A percentile compares a stretch with the other conserved stretches of the same genome.
Evolutionary conservation across 2,888 invertebrate species (phyloP).

Genomic region (Trisateles emortualis): DNA sequence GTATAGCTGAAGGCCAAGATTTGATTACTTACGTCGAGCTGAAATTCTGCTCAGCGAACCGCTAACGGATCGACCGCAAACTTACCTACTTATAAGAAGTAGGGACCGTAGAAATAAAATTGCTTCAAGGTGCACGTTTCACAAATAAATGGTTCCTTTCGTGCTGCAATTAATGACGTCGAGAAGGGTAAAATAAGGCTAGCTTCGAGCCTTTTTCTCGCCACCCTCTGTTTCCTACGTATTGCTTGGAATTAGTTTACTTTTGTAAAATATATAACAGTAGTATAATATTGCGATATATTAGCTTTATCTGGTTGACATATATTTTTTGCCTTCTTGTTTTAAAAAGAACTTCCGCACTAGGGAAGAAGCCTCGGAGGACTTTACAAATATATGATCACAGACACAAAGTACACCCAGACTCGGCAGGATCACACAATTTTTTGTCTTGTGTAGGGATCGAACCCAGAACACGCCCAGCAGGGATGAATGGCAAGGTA

Average conservation of each 20-base stretch:
- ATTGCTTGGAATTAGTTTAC: conserved; percentile 43
- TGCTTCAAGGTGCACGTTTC: conserved; percentile 53
- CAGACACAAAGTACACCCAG: too few species aligned
- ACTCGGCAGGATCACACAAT: too few species aligned
- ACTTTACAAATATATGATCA: too few species aligned
- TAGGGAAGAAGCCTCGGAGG: too few species aligned
- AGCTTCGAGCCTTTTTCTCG: conserved; percentile 45
- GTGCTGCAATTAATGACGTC: conserved; percentile 58
- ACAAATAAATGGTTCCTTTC: conserved; percentile 56
- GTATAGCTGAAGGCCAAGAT: conserved; percentile 70
- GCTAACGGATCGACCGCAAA: conserved; percentile 62
- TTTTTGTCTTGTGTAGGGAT: too few species aligned
- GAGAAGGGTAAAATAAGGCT: conserved; percentile 52
- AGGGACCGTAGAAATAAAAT: conserved; percentile 48
- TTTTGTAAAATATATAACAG: conserved; percentile 34
- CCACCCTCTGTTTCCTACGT: conserved; percentile 38
- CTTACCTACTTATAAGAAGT: conserved; percentile 53
- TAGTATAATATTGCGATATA: conserved; percentile 7
- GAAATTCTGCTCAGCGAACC: conserved; percentile 63
- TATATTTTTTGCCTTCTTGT: not conserved
- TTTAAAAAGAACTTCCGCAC: too few species aligned
- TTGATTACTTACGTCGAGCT: conserved; percentile 72
- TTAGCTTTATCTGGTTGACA: conserved; percentile 4
- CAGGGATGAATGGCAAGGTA: too few species aligned
- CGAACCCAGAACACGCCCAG: too few species aligned